Evolutionary conservation across 1,140 invertebrate genomes (phyloP).

Genomic region (Sycophila sp.): DNA sequence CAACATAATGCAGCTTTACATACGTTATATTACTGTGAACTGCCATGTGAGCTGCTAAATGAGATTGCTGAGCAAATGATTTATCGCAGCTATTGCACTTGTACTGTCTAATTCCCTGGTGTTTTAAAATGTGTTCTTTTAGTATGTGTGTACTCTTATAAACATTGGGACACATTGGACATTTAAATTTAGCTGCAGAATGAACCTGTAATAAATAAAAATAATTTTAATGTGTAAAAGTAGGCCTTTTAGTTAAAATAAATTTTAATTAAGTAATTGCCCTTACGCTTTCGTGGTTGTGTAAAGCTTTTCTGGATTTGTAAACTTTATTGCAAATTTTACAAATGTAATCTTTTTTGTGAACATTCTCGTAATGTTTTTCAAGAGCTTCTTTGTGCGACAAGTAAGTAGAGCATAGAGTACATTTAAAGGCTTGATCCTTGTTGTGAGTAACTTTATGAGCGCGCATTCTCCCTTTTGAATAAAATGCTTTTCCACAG

Average conservation of each 20-base stretch:
- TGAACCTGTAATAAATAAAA: constrained; percentile 41
- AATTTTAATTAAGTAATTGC: neutral
- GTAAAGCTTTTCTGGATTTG: constrained; percentile 50
- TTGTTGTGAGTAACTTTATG: constrained; percentile 52
- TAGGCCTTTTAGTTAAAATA: constrained; percentile 1
- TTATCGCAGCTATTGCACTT: constrained; percentile 50
- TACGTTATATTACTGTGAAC: constrained; percentile 52
- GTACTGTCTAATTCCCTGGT: constrained; percentile 55
- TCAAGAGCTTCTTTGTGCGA: constrained; percentile 45
- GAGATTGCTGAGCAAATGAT: constrained; percentile 53
- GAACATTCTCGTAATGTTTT: constrained; percentile 45
- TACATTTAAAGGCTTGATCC: constrained; percentile 49
- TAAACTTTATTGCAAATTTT: constrained; percentile 46
- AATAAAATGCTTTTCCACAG: constrained; percentile 51
- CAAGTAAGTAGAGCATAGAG: constrained; percentile 50
- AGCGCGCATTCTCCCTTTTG: constrained; percentile 46
- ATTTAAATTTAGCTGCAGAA: constrained; percentile 50
- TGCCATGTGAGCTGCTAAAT: constrained; percentile 53
- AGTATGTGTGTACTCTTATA: constrained; percentile 55
- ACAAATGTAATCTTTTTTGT: constrained; percentile 49
- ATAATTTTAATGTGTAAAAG: constrained; percentile 12
- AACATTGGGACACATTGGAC: constrained; percentile 48
- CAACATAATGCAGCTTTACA: constrained; percentile 6
- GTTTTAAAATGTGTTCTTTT: constrained; percentile 55
- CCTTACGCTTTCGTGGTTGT: constrained; percentile 54